These are phyloP conservation scores for Spodoptera exigua DNA, from an alignment of 2,888 invertebrate species.

Conservation along the genomic window DNA sequence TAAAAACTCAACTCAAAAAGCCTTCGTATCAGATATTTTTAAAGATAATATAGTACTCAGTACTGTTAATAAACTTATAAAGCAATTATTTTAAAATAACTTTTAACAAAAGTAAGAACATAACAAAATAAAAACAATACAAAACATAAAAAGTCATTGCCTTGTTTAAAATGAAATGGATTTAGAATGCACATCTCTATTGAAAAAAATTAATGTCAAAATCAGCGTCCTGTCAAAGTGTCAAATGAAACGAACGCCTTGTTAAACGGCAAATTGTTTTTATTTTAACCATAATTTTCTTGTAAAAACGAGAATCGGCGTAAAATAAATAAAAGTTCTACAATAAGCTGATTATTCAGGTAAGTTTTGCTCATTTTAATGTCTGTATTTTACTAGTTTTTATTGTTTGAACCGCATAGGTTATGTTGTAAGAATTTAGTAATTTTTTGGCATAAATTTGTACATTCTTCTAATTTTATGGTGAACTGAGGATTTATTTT, in stretches of 20 bases:
- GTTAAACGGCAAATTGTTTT: constrained; percentile 18
- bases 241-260: constrained; percentile 24
- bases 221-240: constrained; percentile 58
- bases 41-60: no score
- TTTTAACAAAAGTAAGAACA: no score
- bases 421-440: constrained; percentile 38
- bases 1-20: no score
- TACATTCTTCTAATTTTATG: constrained; percentile 57
- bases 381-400: background rate
- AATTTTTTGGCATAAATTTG: constrained; percentile 4
- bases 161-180: no score
- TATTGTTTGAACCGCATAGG: constrained; percentile 34
- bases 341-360: constrained; percentile 32
- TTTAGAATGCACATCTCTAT: no score
- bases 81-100: no score
- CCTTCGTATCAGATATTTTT: no score
- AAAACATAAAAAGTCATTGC: no score
- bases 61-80: no score
- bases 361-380: constrained; percentile 30
- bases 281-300: constrained; percentile 23
- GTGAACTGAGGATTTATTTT: constrained; percentile 56
- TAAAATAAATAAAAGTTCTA: background rate
- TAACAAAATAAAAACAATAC: no score
- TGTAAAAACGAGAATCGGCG: background rate
- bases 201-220: constrained; percentile 12